Base-by-base conservation (phyloP, 2,888 invertebrate genomes). In the Lochmaea crataegi region DNA sequence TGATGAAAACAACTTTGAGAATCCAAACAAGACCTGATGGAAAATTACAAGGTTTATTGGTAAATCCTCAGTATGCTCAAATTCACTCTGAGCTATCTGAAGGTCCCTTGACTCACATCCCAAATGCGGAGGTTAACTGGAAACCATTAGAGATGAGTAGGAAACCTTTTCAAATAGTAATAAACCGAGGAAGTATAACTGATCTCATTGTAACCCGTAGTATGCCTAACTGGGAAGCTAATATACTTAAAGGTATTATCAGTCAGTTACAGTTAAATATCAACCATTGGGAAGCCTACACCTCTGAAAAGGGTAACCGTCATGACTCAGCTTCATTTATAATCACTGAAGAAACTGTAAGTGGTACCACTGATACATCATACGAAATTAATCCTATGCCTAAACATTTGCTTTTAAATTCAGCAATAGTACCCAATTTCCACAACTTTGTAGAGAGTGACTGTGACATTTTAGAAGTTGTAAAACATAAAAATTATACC, bases 271-370 rank as follows among this genome's bases (percentile, higher is more conserved):
- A 94, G 86, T 87, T 92, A 5, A 93, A 94, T 80, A 88, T 91
- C 12, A 80, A 92, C 89, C 80, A 75, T 18, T 53, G 53, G 53
- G 53, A 18, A 53, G 60, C 73, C 18, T 76, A 77, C 7, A n/a
- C 11, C 9, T 18, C 66, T 32, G 18, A 41, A 22, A 58, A 26
- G 18, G 69, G 63, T 26, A 53, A 69, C 51, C 61, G 48, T 9
- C 42, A 56, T 41, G 57, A 70, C 45, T 56, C 70, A 45, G 92
- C 90, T 5, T 87, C 89, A 65, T 94, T 89, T 87, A 91, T 89
- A 78, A 90, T 90, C 77, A 91, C 93, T 91, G 94, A 94, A 86
- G 89, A 91, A 78, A 90, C 93, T 53, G 90, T 94, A 22, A 90
- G 91, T 61, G 94, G 94, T 64, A 90, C 90, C 84, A 92, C 92